These are phyloP conservation scores for Ephestia elutella DNA, from an alignment of 1,140 invertebrate genomes.

Conservation along the genomic window DNA sequence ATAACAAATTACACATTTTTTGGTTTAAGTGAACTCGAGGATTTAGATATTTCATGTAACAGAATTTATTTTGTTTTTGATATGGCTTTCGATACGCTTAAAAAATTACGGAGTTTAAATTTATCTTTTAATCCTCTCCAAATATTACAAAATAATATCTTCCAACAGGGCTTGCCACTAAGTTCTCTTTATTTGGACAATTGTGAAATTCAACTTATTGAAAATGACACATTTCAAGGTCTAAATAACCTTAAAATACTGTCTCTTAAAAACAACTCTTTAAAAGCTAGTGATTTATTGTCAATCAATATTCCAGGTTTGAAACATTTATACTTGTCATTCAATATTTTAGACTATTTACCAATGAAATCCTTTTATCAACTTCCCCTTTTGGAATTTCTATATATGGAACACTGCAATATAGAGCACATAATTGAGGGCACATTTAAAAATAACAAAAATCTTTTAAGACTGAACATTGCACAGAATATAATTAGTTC, in stretches of 20 bases:
- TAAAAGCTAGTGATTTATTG: constrained; percentile 79
- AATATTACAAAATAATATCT: constrained; percentile 76
- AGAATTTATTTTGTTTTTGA: constrained; percentile 77
- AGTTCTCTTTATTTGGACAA: constrained; percentile 76
- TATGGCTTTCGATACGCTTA: constrained; percentile 77
- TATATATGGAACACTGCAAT: constrained; percentile 64
- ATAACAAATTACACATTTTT: constrained; percentile 76
- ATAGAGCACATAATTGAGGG: constrained; percentile 60
- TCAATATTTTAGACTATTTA: constrained; percentile 59
- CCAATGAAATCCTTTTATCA: constrained; percentile 56
- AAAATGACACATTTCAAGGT: constrained; percentile 76
- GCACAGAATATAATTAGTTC: constrained; percentile 65
- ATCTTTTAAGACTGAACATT: constrained; percentile 57
- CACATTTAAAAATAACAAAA: constrained; percentile 58
- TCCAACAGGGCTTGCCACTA: constrained; percentile 77
- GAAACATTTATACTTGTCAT: constrained; percentile 59
- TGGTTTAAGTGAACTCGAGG: constrained; percentile 81
- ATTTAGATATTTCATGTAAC: constrained; percentile 80
- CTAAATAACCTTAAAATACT: constrained; percentile 77
- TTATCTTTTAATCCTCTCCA: constrained; percentile 80
- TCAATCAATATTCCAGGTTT: constrained; percentile 83
- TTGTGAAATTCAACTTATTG: constrained; percentile 76
- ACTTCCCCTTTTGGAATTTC: constrained; percentile 59
- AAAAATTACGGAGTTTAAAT: constrained; percentile 79
- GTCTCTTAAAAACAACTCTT: constrained; percentile 80